These are phyloP conservation scores for Siniperca knerii DNA, from an alignment of 2,113 vertebrate species.

Conservation along the genomic window DNA sequence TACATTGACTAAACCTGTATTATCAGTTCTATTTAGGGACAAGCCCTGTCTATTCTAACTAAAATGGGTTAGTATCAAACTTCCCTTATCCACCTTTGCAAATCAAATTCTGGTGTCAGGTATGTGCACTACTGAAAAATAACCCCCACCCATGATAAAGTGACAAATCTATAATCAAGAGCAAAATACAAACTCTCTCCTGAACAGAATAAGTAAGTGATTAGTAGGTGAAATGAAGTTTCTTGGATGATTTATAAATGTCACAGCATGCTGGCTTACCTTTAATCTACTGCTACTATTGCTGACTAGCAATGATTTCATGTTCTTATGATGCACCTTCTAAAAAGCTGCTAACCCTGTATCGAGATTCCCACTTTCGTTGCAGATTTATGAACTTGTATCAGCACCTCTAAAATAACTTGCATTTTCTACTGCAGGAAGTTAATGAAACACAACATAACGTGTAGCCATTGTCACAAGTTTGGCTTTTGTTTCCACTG, in stretches of 20 bases:
- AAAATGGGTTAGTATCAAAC: neutral
- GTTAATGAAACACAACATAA: neutral
- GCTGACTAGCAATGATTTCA: neutral
- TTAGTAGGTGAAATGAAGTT: neutral
- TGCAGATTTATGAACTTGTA: neutral
- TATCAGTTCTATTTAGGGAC: neutral
- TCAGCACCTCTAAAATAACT: neutral
- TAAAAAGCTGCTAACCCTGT: neutral
- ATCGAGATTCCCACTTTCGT: neutral
- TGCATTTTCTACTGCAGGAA: neutral
- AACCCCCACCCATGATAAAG: too few species aligned
- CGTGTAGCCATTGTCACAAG: neutral
- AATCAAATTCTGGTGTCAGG: too few species aligned
- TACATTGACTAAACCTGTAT: neutral
- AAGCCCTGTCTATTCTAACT: neutral
- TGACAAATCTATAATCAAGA: neutral
- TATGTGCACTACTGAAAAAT: too few species aligned
- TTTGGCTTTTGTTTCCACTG: too few species aligned
- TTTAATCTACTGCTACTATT: neutral
- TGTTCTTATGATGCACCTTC: neutral
- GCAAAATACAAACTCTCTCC: neutral
- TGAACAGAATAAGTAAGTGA: neutral
- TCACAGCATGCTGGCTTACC: neutral
- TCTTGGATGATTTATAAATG: neutral
- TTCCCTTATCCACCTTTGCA: neutral